Percentiles rank a stretch among this genome's conserved stretches.
phyloP scores from a whole-genome alignment of 2,797 vertebrate species.

The Nannoperca australis region DNA sequence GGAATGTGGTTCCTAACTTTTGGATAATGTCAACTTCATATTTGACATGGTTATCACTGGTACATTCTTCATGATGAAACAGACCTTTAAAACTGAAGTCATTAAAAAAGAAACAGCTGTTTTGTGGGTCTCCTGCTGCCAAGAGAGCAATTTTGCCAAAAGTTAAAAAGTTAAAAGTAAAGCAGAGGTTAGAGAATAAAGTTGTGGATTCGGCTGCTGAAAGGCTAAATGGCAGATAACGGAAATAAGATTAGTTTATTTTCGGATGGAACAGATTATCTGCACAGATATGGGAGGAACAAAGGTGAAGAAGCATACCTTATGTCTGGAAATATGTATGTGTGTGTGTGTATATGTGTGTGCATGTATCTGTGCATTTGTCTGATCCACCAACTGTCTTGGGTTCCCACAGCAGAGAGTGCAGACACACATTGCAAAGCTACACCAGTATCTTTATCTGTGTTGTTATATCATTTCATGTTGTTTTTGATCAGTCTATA shows the following conservation, averaged over 20 bases:
- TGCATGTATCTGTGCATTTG: conserved; percentile 18
- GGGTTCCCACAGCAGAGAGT: conserved; percentile 14
- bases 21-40: conserved; percentile 14
- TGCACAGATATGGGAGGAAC: conserved; percentile 48
- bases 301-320: conserved; percentile 33
- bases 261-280: conserved; percentile 45
- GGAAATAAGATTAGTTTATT: conserved; percentile 52
- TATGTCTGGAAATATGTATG: conserved; percentile 30
- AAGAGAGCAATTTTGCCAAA: conserved; percentile 39
- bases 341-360: neutral
- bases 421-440: conserved; percentile 1
- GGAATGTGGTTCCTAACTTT: conserved; percentile 22
- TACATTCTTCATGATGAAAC: conserved; percentile 37
- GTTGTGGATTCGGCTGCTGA: conserved; percentile 27
- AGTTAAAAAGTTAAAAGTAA: conserved; percentile 10
- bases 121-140: conserved; percentile 51
- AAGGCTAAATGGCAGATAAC: conserved; percentile 47
- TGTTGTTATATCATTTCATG: neutral
- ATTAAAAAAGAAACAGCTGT: conserved; percentile 58
- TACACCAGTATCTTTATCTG: conserved; percentile 29
- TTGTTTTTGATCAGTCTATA: conserved; percentile 17
- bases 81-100: conserved; percentile 43
- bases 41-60: conserved; percentile 34
- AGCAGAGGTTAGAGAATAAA: conserved; percentile 10
- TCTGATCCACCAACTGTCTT: conserved; percentile 23